Evolutionary conservation across 2,113 vertebrate species (phyloP).

Genomic region (Phalacrocorax carbo): DNA sequence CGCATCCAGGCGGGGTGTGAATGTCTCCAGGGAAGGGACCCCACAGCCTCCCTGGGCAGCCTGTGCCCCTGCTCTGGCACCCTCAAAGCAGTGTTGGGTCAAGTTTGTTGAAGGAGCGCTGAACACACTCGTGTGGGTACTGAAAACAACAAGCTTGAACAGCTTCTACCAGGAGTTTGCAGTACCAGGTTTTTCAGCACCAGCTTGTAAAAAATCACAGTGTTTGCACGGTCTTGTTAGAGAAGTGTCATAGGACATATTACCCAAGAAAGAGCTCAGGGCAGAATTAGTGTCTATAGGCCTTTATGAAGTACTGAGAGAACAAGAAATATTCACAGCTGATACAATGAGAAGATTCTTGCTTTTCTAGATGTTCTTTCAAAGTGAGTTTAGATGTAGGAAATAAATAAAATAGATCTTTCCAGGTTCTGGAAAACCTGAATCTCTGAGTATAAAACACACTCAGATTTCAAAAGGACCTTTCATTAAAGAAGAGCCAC

Average conservation of each 20-base stretch:
- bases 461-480: background rate
- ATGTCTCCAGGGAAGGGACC: too few species aligned
- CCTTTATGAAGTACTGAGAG: background rate
- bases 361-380: background rate
- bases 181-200: background rate
- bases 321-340: background rate
- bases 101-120: background rate
- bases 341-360: background rate
- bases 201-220: background rate
- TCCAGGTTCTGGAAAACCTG: background rate
- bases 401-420: background rate
- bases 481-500: background rate
- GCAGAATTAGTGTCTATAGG: background rate
- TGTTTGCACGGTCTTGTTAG: background rate
- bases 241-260: background rate
- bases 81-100: background rate
- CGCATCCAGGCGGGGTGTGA: too few species aligned
- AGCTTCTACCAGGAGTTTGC: background rate
- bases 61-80: too few species aligned
- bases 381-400: background rate
- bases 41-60: too few species aligned
- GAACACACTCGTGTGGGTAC: background rate
- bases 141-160: background rate
- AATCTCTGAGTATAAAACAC: background rate
- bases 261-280: background rate